These are phyloP conservation scores for Prolemur simus DNA, from an alignment of 2,113 vertebrate species.

Conservation along the genomic window DNA sequence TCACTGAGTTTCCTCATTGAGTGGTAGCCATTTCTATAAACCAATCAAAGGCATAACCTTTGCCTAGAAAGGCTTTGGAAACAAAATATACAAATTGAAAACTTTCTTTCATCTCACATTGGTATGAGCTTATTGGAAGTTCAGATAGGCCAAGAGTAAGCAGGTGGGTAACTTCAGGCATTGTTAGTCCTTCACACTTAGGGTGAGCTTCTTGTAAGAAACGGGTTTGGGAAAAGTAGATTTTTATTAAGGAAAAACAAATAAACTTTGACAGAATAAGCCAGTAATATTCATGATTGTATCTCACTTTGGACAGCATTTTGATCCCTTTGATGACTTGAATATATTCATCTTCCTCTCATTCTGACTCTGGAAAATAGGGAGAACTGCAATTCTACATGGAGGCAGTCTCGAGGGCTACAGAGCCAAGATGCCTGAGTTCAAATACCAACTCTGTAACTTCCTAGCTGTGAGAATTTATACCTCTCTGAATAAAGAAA, in stretches of 20 bases:
- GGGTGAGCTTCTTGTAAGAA: background rate
- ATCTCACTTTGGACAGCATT: background rate
- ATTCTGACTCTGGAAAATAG: background rate
- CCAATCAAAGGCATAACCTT: background rate
- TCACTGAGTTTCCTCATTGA: background rate
- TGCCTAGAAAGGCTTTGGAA: background rate
- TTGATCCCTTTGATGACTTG: background rate
- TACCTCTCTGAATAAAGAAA: background rate
- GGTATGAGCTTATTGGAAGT: background rate
- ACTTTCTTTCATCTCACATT: background rate
- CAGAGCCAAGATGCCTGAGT: background rate
- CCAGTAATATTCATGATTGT: background rate
- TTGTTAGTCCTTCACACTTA: background rate
- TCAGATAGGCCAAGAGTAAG: background rate
- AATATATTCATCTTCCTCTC: background rate
- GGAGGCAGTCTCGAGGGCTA: background rate
- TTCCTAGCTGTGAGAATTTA: background rate
- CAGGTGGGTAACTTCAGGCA: background rate
- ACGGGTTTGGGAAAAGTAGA: background rate
- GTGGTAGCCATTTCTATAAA: background rate
- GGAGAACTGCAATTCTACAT: background rate
- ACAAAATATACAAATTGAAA: slow-evolving; percentile 13
- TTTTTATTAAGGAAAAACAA: slow-evolving; percentile 25
- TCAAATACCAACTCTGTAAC: background rate
- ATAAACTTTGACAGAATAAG: background rate